phyloP scores from a whole-genome alignment of 2,113 vertebrate genomes.

The Phyllopteryx taeniolatus region DNA sequence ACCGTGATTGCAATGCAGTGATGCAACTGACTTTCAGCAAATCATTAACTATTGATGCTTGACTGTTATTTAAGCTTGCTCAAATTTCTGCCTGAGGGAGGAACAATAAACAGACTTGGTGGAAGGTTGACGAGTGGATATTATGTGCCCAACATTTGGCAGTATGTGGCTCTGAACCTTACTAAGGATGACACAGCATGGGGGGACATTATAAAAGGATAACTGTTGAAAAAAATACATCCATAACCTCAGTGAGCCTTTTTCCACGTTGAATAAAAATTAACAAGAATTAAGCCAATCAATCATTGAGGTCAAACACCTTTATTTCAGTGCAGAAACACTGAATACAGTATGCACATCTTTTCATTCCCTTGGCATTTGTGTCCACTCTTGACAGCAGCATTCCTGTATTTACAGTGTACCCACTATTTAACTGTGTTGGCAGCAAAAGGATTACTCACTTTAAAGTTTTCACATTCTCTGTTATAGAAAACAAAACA shows the following conservation, averaged over 20 bases:
- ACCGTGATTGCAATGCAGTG: neutral
- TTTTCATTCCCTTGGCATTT: neutral
- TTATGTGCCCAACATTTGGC: neutral
- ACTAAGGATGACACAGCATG: neutral
- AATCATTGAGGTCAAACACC: neutral
- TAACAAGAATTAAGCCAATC: neutral
- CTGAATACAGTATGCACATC: neutral
- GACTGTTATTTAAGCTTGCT: neutral
- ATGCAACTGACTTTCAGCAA: neutral
- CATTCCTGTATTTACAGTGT: neutral
- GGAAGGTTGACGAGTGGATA: neutral
- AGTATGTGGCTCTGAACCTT: neutral
- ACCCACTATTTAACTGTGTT: neutral
- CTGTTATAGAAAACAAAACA: conserved; percentile 3
- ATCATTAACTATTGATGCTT: neutral
- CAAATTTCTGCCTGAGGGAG: neutral
- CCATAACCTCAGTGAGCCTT: neutral
- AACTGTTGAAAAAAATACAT: neutral
- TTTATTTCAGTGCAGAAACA: neutral
- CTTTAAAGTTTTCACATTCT: neutral
- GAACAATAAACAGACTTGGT: neutral
- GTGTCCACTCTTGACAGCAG: neutral
- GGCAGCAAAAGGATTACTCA: neutral
- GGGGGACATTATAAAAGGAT: neutral
- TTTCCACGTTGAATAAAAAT: neutral